Conservation (phyloP, 1,140 invertebrate species). For the Elymnias hypermnestra region DNA sequence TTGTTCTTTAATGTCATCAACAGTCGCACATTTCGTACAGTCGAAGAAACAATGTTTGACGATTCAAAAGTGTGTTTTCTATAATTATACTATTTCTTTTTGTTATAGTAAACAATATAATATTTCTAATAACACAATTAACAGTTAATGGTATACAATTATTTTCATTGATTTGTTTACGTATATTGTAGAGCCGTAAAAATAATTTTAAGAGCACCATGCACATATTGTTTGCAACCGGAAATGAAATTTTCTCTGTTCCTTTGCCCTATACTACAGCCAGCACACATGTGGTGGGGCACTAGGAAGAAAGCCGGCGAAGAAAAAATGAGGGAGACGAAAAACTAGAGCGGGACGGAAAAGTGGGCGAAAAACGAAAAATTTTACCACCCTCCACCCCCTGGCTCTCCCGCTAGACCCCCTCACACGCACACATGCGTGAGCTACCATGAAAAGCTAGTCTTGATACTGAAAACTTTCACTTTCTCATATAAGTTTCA, state of each 20-base stretch:
- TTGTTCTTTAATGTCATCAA: no score
- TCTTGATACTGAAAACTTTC: conserved; percentile 47
- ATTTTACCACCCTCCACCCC: conserved; percentile 55
- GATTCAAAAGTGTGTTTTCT: no score
- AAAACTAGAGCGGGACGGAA: conserved; percentile 75
- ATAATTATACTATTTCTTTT: no score
- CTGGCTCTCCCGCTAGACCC: conserved; percentile 19
- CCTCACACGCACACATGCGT: conserved; percentile 59
- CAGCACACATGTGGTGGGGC: conserved; percentile 73
- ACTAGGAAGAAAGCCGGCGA: conserved; percentile 73
- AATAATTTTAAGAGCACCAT: background rate
- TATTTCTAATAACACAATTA: no score
- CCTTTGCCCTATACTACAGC: conserved; percentile 32
- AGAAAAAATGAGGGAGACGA: conserved; percentile 75
- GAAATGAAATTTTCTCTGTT: conserved; percentile 47
- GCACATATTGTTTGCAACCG: conserved; percentile 13
- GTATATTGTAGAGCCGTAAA: no score
- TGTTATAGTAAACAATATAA: no score
- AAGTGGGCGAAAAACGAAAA: conserved; percentile 75
- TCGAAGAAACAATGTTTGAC: no score
- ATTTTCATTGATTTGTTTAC: no score
- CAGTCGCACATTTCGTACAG: no score
- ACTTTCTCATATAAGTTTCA: conserved; percentile 18
- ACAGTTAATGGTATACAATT: no score
- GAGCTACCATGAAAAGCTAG: conserved; percentile 10